These are phyloP conservation scores for Myathropa florea DNA, from an alignment of 2,888 invertebrate genomes.

Conservation along the genomic window DNA sequence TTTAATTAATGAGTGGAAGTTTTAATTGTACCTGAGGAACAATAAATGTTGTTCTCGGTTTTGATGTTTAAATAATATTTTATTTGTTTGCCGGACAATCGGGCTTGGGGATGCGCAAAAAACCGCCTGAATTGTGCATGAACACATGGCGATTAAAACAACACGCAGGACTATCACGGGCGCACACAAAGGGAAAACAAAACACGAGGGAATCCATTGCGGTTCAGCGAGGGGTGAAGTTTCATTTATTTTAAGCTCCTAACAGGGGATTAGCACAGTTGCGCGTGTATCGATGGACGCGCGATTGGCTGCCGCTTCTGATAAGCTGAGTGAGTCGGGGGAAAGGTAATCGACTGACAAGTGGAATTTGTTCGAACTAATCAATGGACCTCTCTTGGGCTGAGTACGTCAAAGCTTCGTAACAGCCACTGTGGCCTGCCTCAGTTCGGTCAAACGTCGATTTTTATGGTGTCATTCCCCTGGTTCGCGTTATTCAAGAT, in stretches of 20 bases:
- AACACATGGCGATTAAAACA: not conserved
- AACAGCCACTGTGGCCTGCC: too few species aligned
- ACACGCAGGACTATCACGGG: not conserved
- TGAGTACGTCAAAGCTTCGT: too few species aligned
- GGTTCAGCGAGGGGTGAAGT: not conserved
- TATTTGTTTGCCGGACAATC: not conserved
- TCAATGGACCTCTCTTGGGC: too few species aligned
- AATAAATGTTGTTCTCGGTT: not conserved
- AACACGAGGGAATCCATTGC: not conserved
- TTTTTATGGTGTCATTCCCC: too few species aligned
- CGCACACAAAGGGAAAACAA: not conserved
- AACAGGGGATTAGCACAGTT: not conserved
- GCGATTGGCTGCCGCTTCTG: not conserved
- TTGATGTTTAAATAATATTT: not conserved
- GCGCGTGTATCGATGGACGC: not conserved
- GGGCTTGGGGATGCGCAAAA: not conserved
- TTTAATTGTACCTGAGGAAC: conserved; percentile 45
- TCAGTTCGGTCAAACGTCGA: too few species aligned
- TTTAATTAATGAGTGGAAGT: conserved; percentile 49
- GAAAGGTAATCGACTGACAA: not conserved
- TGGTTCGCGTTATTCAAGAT: too few species aligned
- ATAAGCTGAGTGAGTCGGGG: not conserved
- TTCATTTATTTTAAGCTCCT: not conserved
- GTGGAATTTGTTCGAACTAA: not conserved
- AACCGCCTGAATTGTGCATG: not conserved